These are phyloP conservation scores for Columba guinea DNA, from an alignment of 2,797 vertebrate genomes.

Conservation along the genomic window DNA sequence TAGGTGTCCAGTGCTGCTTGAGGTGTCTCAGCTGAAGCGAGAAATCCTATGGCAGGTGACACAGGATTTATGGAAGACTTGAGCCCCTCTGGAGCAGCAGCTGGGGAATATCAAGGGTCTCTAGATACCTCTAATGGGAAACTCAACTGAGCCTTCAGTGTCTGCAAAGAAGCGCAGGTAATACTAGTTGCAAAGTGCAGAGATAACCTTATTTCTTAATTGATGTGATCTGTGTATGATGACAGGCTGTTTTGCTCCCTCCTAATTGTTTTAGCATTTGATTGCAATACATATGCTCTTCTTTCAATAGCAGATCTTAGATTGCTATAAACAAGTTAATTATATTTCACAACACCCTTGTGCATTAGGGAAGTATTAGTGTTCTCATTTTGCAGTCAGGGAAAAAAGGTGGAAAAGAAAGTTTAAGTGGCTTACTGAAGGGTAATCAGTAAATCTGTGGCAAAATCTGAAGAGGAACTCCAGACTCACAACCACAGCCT, in stretches of 20 bases:
- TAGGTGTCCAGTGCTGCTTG: neutral
- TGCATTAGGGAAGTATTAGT: slow-evolving; percentile 36
- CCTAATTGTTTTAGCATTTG: slow-evolving; percentile 54
- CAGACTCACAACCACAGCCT: neutral
- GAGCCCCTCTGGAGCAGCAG: neutral
- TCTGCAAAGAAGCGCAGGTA: neutral
- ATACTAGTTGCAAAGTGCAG: neutral
- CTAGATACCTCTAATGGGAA: neutral
- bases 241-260: slow-evolving; percentile 18
- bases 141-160: neutral
- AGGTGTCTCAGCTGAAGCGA: neutral
- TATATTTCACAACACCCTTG: slow-evolving; percentile 43
- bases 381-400: neutral
- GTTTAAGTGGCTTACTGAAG: neutral
- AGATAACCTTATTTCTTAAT: slow-evolving; percentile 24
- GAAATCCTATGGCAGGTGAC: neutral
- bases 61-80: neutral
- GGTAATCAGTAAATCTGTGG: neutral
- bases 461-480: neutral
- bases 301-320: slow-evolving; percentile 18
- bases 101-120: neutral
- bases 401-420: slow-evolving; percentile 9
- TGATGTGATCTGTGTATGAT: neutral
- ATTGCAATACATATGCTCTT: slow-evolving; percentile 50
- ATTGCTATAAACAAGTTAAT: slow-evolving; percentile 61